A percentile compares a stretch with the other conserved stretches of the same genome.
Conservation (phyloP, 2,113 vertebrate species). For the Crotophaga sulcirostris region DNA sequence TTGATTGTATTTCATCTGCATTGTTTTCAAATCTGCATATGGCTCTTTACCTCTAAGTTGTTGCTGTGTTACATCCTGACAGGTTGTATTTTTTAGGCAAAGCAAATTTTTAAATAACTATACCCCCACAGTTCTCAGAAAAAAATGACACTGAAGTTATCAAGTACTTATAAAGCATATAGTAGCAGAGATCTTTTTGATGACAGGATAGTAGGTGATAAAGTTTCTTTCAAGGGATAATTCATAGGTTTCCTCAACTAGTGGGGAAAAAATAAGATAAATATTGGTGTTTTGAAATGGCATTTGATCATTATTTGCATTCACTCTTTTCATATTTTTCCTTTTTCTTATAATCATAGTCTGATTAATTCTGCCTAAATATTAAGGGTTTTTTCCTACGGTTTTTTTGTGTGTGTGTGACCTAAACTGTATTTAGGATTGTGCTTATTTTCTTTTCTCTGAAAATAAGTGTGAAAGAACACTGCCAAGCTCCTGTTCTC, state of each 20-base stretch:
- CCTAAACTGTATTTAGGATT: background rate
- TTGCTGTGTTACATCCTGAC: background rate
- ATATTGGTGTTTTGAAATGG: background rate
- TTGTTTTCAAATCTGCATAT: background rate
- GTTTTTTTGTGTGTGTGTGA: background rate
- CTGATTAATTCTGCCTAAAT: background rate
- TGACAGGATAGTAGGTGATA: background rate
- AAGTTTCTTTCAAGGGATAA: background rate
- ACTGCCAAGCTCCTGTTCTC: background rate
- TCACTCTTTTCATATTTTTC: background rate
- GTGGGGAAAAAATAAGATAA: background rate
- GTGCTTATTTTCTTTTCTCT: background rate
- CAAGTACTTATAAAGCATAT: background rate
- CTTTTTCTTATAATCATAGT: background rate
- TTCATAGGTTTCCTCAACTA: background rate
- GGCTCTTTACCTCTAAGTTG: background rate
- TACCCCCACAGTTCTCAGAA: accelerated
- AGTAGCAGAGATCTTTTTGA: background rate
- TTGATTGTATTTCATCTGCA: background rate
- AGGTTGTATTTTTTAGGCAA: background rate
- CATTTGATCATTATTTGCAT: background rate
- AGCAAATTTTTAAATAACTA: background rate
- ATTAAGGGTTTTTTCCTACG: background rate
- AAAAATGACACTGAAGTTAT: background rate
- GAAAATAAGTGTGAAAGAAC: background rate